phyloP scores from a whole-genome alignment of 2,797 vertebrate genomes.

The Caiman crocodilus region DNA sequence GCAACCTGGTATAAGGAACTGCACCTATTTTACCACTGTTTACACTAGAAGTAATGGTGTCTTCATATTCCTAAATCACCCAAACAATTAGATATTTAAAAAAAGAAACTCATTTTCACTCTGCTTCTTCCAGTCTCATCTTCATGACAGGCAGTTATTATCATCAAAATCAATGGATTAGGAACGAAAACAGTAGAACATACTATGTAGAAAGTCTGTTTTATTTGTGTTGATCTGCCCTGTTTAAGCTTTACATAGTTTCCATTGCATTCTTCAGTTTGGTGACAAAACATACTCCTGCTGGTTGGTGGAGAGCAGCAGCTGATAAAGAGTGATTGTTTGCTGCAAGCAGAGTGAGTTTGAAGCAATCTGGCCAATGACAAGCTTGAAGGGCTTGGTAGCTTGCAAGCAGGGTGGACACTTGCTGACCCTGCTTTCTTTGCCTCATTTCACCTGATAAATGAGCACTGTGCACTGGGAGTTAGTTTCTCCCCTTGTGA shows the following conservation, averaged over 20 bases:
- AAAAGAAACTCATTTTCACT: background rate
- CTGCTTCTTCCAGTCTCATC: background rate
- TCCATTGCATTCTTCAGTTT: background rate
- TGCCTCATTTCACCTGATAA: constrained; percentile 80
- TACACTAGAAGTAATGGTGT: background rate
- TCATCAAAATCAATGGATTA: background rate
- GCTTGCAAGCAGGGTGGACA: constrained; percentile 57
- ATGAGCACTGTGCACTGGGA: constrained; percentile 64
- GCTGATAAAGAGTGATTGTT: background rate
- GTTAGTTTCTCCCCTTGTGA: constrained; percentile 8
- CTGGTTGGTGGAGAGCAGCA: background rate
- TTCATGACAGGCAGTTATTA: background rate
- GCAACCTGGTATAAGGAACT: background rate
- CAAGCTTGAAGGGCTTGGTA: constrained; percentile 60
- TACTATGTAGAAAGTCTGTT: background rate
- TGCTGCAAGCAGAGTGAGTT: constrained; percentile 20
- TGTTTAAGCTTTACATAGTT: background rate
- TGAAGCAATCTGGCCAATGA: constrained; percentile 56
- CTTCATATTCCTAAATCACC: background rate
- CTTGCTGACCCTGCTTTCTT: constrained; percentile 64
- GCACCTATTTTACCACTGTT: background rate
- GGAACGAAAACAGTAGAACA: accelerated
- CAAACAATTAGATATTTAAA: background rate
- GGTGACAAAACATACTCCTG: background rate
- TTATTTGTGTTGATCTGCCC: background rate